Evolutionary conservation across 2,113 vertebrate species (phyloP).

Genomic region (Phylloscopus trochiloides): DNA sequence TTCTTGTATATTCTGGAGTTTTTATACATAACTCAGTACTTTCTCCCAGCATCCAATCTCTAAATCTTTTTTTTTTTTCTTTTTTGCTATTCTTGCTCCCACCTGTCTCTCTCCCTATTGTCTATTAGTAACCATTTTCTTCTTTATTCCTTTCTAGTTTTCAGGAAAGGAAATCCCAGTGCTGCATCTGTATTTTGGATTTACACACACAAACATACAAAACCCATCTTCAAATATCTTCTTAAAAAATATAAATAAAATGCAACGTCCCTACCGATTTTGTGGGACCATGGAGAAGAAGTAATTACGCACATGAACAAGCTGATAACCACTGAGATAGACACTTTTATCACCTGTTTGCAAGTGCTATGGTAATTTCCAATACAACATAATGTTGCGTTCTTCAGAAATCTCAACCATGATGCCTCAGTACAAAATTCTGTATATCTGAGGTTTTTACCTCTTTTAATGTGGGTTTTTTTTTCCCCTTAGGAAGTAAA

Average conservation of each 20-base stretch:
- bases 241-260: background rate
- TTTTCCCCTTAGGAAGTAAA: fast-evolving
- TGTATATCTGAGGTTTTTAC: background rate
- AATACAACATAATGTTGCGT: slow-evolving; percentile 46
- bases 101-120: background rate
- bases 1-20: background rate
- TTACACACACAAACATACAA: background rate
- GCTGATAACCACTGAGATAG: slow-evolving; percentile 73
- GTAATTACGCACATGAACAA: slow-evolving; percentile 77
- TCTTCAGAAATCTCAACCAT: background rate
- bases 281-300: slow-evolving; percentile 38
- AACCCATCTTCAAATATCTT: background rate
- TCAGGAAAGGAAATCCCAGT: background rate
- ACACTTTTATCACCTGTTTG: slow-evolving; percentile 72
- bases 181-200: background rate
- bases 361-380: slow-evolving; percentile 67
- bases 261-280: background rate
- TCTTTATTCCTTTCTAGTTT: background rate
- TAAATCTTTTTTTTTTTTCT: background rate
- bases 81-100: background rate
- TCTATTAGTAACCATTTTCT: background rate
- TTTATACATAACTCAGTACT: background rate
- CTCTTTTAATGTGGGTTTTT: fast-evolving
- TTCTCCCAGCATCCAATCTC: background rate
- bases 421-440: background rate